Evolutionary conservation across 30 jellyfish, hydroid and myxozoan genomes (phyloP).

Genomic region (Turritopsis dohrnii): DNA sequence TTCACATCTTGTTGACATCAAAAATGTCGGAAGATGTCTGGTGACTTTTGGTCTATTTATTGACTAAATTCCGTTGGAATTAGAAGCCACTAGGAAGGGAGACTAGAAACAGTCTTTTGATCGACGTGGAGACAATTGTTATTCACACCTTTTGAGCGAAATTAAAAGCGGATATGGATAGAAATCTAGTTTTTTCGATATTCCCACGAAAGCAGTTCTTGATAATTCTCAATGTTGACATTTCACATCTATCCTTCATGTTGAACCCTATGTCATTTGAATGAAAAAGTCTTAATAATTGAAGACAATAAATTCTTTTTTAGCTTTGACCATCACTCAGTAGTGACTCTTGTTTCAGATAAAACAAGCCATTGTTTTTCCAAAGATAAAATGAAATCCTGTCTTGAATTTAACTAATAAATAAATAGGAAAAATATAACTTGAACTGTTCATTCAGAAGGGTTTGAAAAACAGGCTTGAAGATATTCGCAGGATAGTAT

Average conservation of each 20-base stretch:
- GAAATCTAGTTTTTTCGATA: not conserved
- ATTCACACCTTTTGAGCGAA: not conserved
- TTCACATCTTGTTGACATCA: not conserved
- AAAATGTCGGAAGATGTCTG: not conserved
- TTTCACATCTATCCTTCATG: not conserved
- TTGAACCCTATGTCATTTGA: not conserved
- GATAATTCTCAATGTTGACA: not conserved
- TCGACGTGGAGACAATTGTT: not conserved
- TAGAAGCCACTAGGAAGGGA: not conserved
- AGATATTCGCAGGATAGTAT: too few relatives aligned
- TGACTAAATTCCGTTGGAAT: not conserved
- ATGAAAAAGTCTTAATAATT: not conserved
- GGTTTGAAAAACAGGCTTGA: too few relatives aligned
- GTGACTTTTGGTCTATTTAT: not conserved
- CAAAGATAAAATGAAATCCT: not conserved
- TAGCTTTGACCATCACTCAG: not conserved
- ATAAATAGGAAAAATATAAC: too few relatives aligned
- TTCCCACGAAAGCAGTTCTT: not conserved
- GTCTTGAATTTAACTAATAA: not conserved
- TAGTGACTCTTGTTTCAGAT: not conserved
- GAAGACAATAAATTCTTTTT: not conserved
- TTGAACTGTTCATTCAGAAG: too few relatives aligned
- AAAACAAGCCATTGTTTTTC: not conserved
- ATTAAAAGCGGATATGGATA: not conserved
- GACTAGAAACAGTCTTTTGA: not conserved